Conservation (phyloP, 2,888 invertebrate species). For the Chesias legatella region DNA sequence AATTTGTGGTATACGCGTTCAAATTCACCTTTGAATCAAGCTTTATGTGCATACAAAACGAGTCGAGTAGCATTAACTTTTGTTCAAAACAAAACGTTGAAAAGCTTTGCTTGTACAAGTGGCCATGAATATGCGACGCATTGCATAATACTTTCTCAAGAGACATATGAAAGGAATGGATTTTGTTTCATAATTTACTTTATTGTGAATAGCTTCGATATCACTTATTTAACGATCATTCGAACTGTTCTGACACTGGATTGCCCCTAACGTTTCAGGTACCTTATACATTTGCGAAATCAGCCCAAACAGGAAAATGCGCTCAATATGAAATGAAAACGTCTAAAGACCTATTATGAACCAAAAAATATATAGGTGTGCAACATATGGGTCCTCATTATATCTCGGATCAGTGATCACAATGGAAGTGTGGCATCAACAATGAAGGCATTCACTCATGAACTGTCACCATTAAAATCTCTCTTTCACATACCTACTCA, state of each 20-base stretch:
- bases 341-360: too few relatives aligned
- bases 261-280: too few relatives aligned
- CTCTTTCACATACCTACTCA: constrained; percentile 18
- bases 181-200: constrained; percentile 1
- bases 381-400: constrained; percentile 45
- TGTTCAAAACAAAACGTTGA: constrained; percentile 10
- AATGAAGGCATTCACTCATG: constrained; percentile 53
- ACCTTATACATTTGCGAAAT: too few relatives aligned
- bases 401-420: constrained; percentile 40
- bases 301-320: too few relatives aligned
- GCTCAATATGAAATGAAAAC: too few relatives aligned
- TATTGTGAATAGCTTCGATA: too few relatives aligned
- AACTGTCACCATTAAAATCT: constrained; percentile 32
- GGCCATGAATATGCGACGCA: constrained; percentile 1
- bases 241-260: too few relatives aligned
- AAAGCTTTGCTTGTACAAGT: constrained; percentile 11
- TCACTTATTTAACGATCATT: too few relatives aligned
- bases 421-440: constrained; percentile 49
- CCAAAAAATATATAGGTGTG: constrained; percentile 5
- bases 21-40: constrained; percentile 3
- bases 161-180: constrained; percentile 2
- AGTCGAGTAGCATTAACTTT: constrained; percentile 7
- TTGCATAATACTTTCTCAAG: constrained; percentile 1
- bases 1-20: too few relatives aligned
- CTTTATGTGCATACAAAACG: not conserved